These are phyloP conservation scores for Drosophila dunni DNA, from an alignment of 1,140 invertebrate species.

Conservation along the genomic window DNA sequence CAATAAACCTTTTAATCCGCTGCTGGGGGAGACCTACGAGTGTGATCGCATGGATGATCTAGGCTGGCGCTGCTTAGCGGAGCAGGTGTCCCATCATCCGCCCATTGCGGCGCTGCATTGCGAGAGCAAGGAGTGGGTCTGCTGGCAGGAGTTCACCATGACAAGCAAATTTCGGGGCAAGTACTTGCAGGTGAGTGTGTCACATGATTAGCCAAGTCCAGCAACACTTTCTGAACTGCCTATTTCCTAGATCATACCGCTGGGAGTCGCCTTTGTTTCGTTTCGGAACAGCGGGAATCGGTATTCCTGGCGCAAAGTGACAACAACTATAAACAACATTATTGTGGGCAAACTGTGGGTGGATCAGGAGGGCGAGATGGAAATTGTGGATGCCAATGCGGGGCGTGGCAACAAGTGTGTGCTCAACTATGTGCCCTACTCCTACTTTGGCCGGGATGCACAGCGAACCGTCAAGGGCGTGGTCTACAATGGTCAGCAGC, in stretches of 20 bases:
- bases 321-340: constrained; percentile 99
- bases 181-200: constrained; percentile 90
- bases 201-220: background rate
- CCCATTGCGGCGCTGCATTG: constrained; percentile 97
- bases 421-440: constrained; percentile 98
- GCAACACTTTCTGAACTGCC: background rate
- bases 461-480: constrained; percentile 94
- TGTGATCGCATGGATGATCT: constrained; percentile 97
- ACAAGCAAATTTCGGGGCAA: constrained; percentile 99
- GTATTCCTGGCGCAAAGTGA: constrained; percentile 99
- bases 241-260: constrained; percentile 89
- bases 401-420: constrained; percentile 96
- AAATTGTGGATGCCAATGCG: constrained; percentile 93
- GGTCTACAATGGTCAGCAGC: constrained; percentile 88
- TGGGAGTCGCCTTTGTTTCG: constrained; percentile 93
- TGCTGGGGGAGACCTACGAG: constrained; percentile 98
- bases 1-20: constrained; percentile 91
- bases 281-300: constrained; percentile 92
- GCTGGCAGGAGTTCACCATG: constrained; percentile 99
- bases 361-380: constrained; percentile 99
- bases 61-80: constrained; percentile 96
- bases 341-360: constrained; percentile 99
- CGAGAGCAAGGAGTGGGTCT: constrained; percentile 95
- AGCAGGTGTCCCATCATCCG: constrained; percentile 99
- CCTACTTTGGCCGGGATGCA: constrained; percentile 97